These are phyloP conservation scores for Porites lobata DNA, from an alignment of 92 coral and sea anemone genomes.

Conservation along the genomic window DNA sequence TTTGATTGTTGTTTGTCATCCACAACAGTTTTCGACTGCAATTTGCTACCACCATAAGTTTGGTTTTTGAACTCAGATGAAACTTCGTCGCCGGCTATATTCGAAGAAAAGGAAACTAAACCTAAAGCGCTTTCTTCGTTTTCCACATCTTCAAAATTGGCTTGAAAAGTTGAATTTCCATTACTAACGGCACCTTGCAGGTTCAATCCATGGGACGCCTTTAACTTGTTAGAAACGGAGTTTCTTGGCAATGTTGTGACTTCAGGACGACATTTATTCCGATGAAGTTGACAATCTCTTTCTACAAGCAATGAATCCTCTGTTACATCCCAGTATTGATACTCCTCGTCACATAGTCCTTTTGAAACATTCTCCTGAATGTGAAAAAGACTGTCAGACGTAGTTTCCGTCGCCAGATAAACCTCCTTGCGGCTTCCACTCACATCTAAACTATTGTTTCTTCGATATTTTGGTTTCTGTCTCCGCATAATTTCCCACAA, in stretches of 20 bases:
- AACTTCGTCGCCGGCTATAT: neutral
- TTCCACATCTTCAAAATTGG: neutral
- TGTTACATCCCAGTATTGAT: neutral
- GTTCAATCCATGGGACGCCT: neutral
- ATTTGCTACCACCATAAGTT: neutral
- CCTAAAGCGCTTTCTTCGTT: no score
- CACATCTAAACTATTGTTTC: neutral
- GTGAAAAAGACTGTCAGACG: neutral
- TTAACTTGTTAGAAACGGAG: neutral
- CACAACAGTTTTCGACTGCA: neutral
- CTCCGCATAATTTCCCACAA: conserved; percentile 1
- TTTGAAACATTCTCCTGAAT: neutral
- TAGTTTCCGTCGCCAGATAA: neutral
- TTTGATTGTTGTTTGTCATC: neutral
- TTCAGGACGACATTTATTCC: neutral
- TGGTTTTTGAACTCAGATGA: neutral
- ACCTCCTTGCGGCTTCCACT: neutral
- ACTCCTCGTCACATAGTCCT: neutral
- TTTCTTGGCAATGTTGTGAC: neutral
- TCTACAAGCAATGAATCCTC: neutral
- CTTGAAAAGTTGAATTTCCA: neutral
- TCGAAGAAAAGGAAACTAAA: neutral
- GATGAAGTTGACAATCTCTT: neutral
- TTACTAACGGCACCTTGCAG: neutral
- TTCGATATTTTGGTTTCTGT: neutral